phyloP scores from a whole-genome alignment of 2,888 invertebrate genomes.

The Parochlus steinenii region DNA sequence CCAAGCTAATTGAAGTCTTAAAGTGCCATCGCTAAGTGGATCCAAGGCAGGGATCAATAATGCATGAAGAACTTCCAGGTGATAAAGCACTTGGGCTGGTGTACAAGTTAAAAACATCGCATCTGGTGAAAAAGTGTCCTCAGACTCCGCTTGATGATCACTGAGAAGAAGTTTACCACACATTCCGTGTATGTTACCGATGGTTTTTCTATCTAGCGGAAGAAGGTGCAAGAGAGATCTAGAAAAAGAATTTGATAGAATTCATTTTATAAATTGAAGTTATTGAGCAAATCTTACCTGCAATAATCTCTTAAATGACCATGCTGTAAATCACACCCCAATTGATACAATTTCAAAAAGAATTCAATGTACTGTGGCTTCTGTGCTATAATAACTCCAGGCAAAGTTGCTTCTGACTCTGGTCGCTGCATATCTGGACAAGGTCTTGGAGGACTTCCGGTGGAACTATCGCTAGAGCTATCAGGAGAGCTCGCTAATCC shows the following conservation, averaged over 20 bases:
- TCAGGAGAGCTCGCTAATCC: slow-evolving; percentile 70
- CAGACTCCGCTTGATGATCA: slow-evolving; percentile 10
- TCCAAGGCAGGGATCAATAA: slow-evolving; percentile 83
- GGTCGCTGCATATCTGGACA: slow-evolving; percentile 56
- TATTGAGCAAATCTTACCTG: too few species aligned
- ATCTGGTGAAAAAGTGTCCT: slow-evolving; percentile 32
- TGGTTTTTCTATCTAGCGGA: slow-evolving; percentile 32
- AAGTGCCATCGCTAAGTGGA: slow-evolving; percentile 50
- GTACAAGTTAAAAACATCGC: slow-evolving; percentile 50
- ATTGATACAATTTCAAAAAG: slow-evolving; percentile 71
- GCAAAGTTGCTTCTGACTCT: slow-evolving; percentile 76
- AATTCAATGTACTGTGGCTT: slow-evolving; percentile 61
- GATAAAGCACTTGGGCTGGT: slow-evolving; percentile 59
- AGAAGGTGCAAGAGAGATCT: slow-evolving; percentile 25
- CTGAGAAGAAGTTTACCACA: slow-evolving; percentile 17
- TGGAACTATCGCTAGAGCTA: slow-evolving; percentile 87
- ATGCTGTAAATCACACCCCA: slow-evolving; percentile 69
- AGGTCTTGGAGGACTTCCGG: slow-evolving; percentile 77
- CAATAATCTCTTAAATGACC: slow-evolving; percentile 70
- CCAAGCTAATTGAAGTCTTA: slow-evolving; percentile 41
- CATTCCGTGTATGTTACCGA: slow-evolving; percentile 27
- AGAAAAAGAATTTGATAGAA: too few species aligned
- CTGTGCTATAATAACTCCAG: slow-evolving; percentile 83
- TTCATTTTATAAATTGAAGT: too few species aligned
- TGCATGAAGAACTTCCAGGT: slow-evolving; percentile 70